phyloP scores from a whole-genome alignment of 1,140 invertebrate species.

The Elysia chlorotica region DNA sequence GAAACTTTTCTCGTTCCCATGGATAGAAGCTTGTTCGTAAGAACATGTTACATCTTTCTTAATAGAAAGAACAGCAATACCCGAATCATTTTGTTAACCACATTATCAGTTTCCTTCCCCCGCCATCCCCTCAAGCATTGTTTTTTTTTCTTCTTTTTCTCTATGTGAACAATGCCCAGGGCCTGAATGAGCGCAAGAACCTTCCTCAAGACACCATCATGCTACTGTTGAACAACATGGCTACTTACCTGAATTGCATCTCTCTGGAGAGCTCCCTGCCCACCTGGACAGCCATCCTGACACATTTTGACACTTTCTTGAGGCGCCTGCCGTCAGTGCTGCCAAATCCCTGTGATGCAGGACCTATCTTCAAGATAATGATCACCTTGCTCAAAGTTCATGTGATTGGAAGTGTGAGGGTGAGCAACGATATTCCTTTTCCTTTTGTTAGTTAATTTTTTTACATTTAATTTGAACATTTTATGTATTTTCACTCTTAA shows the following conservation, averaged over 20 bases:
- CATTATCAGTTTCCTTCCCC: too few relatives aligned
- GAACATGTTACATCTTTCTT: too few relatives aligned
- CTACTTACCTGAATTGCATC: conserved; percentile 90
- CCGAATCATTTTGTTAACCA: too few relatives aligned
- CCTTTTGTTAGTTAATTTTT: too few relatives aligned
- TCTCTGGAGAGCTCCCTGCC: conserved; percentile 80
- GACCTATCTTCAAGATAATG: conserved; percentile 83
- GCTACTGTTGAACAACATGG: conserved; percentile 81
- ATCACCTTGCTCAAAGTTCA: conserved; percentile 84
- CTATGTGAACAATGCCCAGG: conserved; percentile 61
- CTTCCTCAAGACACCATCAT: conserved; percentile 74
- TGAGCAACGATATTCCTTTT: conserved; percentile 61
- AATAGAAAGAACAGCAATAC: too few relatives aligned
- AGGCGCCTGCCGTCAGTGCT: conserved; percentile 76
- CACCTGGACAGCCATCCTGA: conserved; percentile 78
- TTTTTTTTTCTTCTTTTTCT: conserved; percentile 89
- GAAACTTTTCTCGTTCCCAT: too few relatives aligned
- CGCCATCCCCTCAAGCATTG: conserved; percentile 91
- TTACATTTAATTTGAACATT: too few relatives aligned
- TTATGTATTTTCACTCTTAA: too few relatives aligned
- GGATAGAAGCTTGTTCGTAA: too few relatives aligned
- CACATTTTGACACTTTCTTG: conserved; percentile 85
- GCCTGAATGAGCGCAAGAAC: conserved; percentile 86
- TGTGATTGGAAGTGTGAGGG: conserved; percentile 79
- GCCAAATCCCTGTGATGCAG: conserved; percentile 73